phyloP scores from a whole-genome alignment of 2,888 invertebrate genomes.

The Kuschelorhynchus macadamiae region DNA sequence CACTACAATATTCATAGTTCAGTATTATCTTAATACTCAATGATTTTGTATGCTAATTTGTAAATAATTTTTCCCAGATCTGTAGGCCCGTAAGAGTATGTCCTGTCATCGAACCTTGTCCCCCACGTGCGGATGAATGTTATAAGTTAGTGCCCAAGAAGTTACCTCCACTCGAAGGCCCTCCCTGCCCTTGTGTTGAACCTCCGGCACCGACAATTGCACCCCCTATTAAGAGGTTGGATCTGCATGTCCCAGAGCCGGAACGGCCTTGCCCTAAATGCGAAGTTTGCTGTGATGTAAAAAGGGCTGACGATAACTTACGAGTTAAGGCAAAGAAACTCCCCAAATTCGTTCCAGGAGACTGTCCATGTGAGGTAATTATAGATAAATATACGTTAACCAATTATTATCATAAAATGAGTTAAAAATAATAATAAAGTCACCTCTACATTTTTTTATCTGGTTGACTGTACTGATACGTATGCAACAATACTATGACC shows the following conservation, averaged over 20 bases:
- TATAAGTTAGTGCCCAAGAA: constrained; percentile 29
- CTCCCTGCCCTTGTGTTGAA: constrained; percentile 36
- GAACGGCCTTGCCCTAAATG: constrained; percentile 39
- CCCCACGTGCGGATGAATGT: constrained; percentile 52
- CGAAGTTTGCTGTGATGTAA: constrained; percentile 14
- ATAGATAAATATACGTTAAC: constrained; percentile 2
- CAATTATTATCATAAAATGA: too few relatives aligned
- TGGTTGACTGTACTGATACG: too few relatives aligned
- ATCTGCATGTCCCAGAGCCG: constrained; percentile 50
- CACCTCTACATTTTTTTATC: too few relatives aligned
- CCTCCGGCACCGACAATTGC: constrained; percentile 33
- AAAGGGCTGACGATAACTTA: constrained; percentile 51
- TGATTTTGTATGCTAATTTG: too few relatives aligned
- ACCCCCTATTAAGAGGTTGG: constrained; percentile 49
- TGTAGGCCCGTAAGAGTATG: constrained; percentile 40
- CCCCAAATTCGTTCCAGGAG: constrained; percentile 51
- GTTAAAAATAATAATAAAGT: too few relatives aligned
- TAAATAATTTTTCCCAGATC: constrained; percentile 14
- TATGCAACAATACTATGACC: too few relatives aligned
- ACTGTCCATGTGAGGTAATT: constrained; percentile 55
- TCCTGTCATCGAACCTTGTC: constrained; percentile 40
- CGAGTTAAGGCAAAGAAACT: constrained; percentile 45
- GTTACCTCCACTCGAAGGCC: constrained; percentile 26
- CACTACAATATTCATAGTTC: too few relatives aligned
- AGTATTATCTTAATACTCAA: too few relatives aligned